Base-by-base conservation (phyloP, 2,888 invertebrate genomes). In the Entomobrya multifasciata region DNA sequence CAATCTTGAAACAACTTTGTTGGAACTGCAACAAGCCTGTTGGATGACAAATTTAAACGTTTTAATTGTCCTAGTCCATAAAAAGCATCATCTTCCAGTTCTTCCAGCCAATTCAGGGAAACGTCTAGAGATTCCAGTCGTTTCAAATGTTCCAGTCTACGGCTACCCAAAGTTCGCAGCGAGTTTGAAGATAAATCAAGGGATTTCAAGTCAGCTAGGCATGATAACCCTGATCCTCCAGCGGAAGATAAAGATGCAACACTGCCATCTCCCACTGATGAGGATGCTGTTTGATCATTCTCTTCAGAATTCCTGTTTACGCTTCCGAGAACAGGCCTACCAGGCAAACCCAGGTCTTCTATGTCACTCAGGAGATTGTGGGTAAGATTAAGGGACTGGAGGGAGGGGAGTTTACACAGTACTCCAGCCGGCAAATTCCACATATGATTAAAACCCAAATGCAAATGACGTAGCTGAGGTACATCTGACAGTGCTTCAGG, bases 371-470 rank as follows among this genome's bases (percentile, higher is more conserved):
- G 93, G 92, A 96, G 95, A 92, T 97, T 96, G 92, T 94, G 94
- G 74, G 96, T 96, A 89, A 96, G 93, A 92, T 96, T 96, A 79
- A 96, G 92, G 89, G 94, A 94, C 89, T 95, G 94, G 87, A 96
- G 93, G 92, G 94, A 95, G 15, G 86, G 44, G 79, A 96, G 93
- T 44, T 95, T 95, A 92, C 96, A 96, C 92, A 96, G 95, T 17
- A 90, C 89, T 95, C 94, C 91, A 91, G 96, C 95, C 62, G 97
- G 96, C 92, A 97, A 92, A 89, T 95, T 95, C 91, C 96, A 94
- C 90, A 97, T 94, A 93, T 97, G 97, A 93, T 96, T 97, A 93
- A 96, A 95, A 92, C 95, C 95, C 92, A 97, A 93, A 93, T 97
- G 96, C 91, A 97, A 93, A 86, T 94, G 94, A 92, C 96, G 96